A percentile compares a stretch with the other conserved stretches of the same genome.
Evolutionary conservation across 2,797 vertebrate species (phyloP).

Genomic region (Hipposideros larvatus): DNA sequence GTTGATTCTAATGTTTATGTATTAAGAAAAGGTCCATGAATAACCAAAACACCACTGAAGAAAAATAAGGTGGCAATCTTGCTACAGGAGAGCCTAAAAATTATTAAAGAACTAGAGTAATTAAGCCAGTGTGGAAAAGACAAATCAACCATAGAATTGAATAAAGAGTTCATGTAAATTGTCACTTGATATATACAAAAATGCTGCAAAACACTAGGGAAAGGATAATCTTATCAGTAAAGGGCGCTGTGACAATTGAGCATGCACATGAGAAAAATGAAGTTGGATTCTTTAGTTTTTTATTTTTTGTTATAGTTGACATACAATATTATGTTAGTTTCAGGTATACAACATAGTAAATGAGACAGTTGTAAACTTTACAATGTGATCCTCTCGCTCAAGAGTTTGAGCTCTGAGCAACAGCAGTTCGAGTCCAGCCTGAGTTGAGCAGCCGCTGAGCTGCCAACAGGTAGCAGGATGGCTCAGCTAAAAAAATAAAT

Average conservation of each 20-base stretch:
- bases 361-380: too few relatives aligned
- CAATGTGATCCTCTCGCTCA: too few relatives aligned
- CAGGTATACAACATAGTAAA: neutral
- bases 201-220: neutral
- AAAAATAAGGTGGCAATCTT: neutral
- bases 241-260: neutral
- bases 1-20: neutral
- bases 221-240: neutral
- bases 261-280: neutral
- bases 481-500: too few relatives aligned
- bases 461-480: too few relatives aligned
- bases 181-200: neutral
- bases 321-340: neutral
- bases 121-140: neutral
- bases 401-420: too few relatives aligned
- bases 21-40: neutral
- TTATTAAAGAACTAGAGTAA: neutral
- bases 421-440: too few relatives aligned
- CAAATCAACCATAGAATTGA: neutral
- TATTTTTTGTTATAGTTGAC: neutral
- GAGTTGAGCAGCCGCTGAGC: too few relatives aligned
- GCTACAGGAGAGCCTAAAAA: neutral
- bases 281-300: neutral
- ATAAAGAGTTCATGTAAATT: neutral
- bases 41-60: neutral